Base-by-base conservation (phyloP, 2,797 vertebrate genomes). In the Falco rusticolus region DNA sequence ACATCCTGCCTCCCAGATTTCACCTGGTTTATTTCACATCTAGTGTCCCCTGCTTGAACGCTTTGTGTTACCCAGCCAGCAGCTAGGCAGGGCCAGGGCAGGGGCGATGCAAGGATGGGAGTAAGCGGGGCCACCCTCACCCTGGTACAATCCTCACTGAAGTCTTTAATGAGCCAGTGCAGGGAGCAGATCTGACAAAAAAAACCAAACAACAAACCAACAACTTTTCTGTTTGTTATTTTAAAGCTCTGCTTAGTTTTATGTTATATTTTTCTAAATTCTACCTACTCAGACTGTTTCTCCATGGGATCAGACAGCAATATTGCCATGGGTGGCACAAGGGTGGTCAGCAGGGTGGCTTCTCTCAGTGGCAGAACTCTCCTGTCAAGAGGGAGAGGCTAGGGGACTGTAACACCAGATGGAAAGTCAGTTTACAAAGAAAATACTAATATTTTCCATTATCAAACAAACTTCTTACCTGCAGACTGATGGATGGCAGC, bases 351-450 rank as follows among this genome's bases (percentile, higher is more conserved):
- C 1, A 0, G 34, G 3, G 37, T 7, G 9, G 48, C 34, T 71
- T 82, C 39, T 65, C 43, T 48, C 45, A 25, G 31, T 16, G 29
- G 28, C 54, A 90, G 56, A 88, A 20, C 57, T 29, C 33, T 90
- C 17, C 41, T 48, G 59, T 19, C 76, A 85, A 28, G 34, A 71
- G 20, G 15, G 37, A 86, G 34, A 85, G 37, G 47, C 34, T 0
- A 0, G 31, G 37, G 43, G 3, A 79, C 41, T 6, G 2, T 16
- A 77, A 65, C 0, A 1, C 29, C 2, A 1, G 3, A 12, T 41
- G n/a, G 63, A 83, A 90, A 54, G 21, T 15, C 53, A 60, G 21
- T 33, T 89, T 48, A 45, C 1, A 5, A 87, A 75, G 25, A 34
- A 45, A 89, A 68, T 0, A 1, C 20, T 51, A 41, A 10, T 48